Evolutionary conservation across 1,140 invertebrate species (phyloP).

Genomic region (Pseudachorutes palmiensis): DNA sequence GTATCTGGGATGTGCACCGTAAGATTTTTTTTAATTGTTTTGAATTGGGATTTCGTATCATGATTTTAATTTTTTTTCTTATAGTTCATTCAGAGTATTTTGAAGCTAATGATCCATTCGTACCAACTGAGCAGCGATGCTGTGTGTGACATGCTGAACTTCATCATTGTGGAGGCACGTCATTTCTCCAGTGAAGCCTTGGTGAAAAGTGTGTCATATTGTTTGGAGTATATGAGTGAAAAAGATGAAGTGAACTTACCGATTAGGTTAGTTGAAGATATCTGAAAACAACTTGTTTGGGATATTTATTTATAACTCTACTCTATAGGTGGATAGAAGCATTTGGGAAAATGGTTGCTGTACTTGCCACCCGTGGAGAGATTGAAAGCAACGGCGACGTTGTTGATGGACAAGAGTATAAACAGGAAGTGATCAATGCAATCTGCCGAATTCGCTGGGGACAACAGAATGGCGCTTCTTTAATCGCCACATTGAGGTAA

Average conservation of each 20-base stretch:
- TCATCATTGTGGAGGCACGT: constrained; percentile 17
- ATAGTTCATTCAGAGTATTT: neutral
- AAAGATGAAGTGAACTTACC: constrained; percentile 12
- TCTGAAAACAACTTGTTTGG: neutral
- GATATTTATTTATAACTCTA: neutral
- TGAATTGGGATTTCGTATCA: no score
- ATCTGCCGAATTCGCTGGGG: constrained; percentile 24
- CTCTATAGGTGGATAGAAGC: constrained; percentile 32
- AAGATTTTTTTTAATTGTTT: neutral
- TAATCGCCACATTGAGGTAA: constrained; percentile 27
- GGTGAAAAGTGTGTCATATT: neutral
- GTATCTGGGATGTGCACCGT: neutral
- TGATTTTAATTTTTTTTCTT: no score
- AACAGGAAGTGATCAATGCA: constrained; percentile 17
- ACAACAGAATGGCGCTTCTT: constrained; percentile 16
- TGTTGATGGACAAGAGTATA: constrained; percentile 15
- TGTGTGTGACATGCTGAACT: constrained; percentile 19
- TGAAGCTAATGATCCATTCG: neutral
- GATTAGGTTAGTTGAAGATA: neutral
- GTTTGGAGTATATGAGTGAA: constrained; percentile 21
- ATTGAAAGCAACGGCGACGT: constrained; percentile 23
- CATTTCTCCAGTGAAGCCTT: constrained; percentile 26
- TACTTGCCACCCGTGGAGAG: constrained; percentile 10
- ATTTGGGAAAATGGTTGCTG: constrained; percentile 25
- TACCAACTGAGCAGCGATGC: constrained; percentile 1